Percentiles rank a stretch among this genome's conserved stretches.
These are phyloP conservation scores for Coturnix japonica DNA, from an alignment of 2,113 vertebrate species.

Conservation along the genomic window DNA sequence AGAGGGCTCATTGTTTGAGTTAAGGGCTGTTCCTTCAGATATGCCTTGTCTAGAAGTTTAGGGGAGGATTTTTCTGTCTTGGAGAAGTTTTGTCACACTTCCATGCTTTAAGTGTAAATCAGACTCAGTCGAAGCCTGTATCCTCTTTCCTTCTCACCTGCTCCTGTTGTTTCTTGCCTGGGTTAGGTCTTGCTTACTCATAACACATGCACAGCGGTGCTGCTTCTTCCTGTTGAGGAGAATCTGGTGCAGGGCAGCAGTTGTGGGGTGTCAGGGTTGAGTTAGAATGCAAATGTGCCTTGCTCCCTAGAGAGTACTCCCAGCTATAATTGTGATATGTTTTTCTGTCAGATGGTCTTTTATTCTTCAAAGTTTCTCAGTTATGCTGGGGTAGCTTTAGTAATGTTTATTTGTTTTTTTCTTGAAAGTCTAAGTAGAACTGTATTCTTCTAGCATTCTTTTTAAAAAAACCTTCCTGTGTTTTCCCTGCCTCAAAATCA, in stretches of 20 bases:
- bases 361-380: neutral
- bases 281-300: fast-evolving
- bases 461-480: neutral
- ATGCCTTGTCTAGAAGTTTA: neutral
- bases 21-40: neutral
- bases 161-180: neutral
- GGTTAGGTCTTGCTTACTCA: fast-evolving
- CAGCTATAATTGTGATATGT: neutral
- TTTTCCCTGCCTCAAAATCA: neutral
- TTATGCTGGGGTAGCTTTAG: neutral
- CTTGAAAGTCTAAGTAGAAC: neutral
- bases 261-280: neutral
- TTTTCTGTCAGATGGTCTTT: neutral
- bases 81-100: neutral
- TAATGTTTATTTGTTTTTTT: neutral
- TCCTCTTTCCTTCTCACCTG: neutral
- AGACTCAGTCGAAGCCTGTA: neutral
- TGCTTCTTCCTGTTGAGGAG: neutral
- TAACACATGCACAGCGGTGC: neutral
- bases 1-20: neutral
- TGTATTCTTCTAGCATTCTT: neutral
- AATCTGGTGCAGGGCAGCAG: neutral
- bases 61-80: neutral
- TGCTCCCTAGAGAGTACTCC: neutral
- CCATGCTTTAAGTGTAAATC: neutral